A percentile compares a stretch with the other conserved stretches of the same genome.
Conservation (phyloP, 2,113 vertebrate genomes). For the Struthidea cinerea region DNA sequence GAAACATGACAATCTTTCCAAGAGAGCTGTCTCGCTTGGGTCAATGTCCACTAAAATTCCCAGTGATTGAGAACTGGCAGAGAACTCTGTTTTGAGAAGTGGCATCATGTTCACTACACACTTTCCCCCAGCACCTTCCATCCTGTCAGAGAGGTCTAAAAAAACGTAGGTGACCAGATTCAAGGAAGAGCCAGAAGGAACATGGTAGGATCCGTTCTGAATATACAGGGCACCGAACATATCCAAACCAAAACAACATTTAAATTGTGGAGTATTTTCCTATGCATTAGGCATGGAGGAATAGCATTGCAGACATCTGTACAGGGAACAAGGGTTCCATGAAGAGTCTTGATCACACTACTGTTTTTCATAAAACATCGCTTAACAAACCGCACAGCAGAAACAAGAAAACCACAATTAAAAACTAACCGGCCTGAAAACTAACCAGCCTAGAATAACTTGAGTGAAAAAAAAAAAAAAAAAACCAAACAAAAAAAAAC, state of each 20-base stretch:
- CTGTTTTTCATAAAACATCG: not conserved
- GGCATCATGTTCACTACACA: not conserved
- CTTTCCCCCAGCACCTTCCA: not conserved
- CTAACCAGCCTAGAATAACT: not conserved
- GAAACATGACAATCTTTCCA: not conserved
- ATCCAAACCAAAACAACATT: not conserved
- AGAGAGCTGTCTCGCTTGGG: not conserved
- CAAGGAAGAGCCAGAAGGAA: not conserved
- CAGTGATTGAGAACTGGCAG: not conserved
- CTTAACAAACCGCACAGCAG: not conserved
- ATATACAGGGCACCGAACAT: fast-evolving
- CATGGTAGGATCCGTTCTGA: not conserved
- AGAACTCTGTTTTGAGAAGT: not conserved
- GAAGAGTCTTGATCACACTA: not conserved
- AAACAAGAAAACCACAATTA: not conserved
- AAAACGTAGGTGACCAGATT: not conserved
- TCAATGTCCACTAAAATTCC: not conserved
- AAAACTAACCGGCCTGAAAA: not conserved
- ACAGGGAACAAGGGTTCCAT: not conserved
- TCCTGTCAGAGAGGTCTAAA: not conserved
- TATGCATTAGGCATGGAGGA: not conserved
- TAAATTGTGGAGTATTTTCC: not conserved
- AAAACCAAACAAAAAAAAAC: too few relatives aligned
- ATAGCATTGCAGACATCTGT: not conserved
- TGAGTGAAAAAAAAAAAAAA: not conserved